Percentiles rank a stretch among this genome's conserved stretches.
Conservation (phyloP, 2,797 vertebrate species). For the Pangasius djambal region DNA sequence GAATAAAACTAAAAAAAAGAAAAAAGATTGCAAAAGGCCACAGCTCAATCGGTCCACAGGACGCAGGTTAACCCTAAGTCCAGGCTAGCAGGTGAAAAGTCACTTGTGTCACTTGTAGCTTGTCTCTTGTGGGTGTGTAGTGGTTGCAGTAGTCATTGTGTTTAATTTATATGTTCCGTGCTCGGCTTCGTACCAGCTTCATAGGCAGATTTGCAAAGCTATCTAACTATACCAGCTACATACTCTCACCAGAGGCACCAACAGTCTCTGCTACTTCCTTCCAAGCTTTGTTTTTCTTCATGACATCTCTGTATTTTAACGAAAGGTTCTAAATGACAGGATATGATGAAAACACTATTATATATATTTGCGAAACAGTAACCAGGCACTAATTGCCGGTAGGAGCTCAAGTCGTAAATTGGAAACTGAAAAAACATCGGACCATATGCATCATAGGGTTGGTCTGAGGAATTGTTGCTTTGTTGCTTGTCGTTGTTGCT, state of each 20-base stretch:
- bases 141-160: neutral
- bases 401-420: neutral
- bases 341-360: neutral
- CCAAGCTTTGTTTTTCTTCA: neutral
- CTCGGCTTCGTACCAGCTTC: neutral
- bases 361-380: neutral
- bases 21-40: neutral
- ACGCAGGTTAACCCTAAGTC: neutral
- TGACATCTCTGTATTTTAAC: neutral
- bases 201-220: neutral
- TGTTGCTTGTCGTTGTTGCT: neutral
- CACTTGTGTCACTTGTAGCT: neutral
- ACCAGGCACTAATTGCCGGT: neutral
- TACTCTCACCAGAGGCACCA: neutral
- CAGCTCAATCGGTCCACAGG: neutral
- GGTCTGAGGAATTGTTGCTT: neutral
- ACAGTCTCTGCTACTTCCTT: neutral
- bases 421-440: neutral
- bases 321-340: neutral
- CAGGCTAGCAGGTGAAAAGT: neutral
- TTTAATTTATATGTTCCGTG: neutral
- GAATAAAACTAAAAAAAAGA: neutral
- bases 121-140: neutral
- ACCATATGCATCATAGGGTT: neutral
- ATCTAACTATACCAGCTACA: neutral